Evolutionary conservation across 2,797 vertebrate species (phyloP).

Genomic region (Leptodactylus fallax): DNA sequence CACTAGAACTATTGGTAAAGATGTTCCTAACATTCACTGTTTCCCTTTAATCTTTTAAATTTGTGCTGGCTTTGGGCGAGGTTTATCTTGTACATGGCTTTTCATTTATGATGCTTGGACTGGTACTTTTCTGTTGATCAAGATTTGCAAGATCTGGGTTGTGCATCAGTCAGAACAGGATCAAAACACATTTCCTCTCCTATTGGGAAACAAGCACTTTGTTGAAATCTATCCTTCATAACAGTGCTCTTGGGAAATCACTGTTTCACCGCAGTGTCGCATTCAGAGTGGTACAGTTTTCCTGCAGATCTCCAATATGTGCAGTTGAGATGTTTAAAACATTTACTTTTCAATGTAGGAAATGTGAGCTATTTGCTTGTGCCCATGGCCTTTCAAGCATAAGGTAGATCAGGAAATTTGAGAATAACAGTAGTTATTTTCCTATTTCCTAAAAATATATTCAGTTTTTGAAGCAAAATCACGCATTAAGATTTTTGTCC

Average conservation of each 20-base stretch:
- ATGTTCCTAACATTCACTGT: neutral
- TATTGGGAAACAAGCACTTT: constrained; percentile 64
- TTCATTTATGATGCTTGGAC: constrained; percentile 34
- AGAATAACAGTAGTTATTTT: neutral
- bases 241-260: constrained; percentile 63
- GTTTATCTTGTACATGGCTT: constrained; percentile 21
- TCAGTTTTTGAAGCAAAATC: neutral
- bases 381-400: constrained; percentile 2
- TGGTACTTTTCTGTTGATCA: constrained; percentile 56
- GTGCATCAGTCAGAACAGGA: constrained; percentile 61
- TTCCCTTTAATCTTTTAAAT: neutral
- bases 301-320: constrained; percentile 36
- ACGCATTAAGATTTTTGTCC: neutral
- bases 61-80: neutral
- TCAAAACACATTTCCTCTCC: constrained; percentile 64
- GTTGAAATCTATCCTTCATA: constrained; percentile 60
- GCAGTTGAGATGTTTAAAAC: constrained; percentile 57
- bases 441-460: neutral
- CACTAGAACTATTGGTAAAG: neutral
- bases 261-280: constrained; percentile 60
- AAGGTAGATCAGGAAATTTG: constrained; percentile 7
- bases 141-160: constrained; percentile 61
- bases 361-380: constrained; percentile 44
- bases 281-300: constrained; percentile 57
- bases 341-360: constrained; percentile 28